Conservation (phyloP, 2,113 vertebrate genomes). For the Dissostichus mawsoni region DNA sequence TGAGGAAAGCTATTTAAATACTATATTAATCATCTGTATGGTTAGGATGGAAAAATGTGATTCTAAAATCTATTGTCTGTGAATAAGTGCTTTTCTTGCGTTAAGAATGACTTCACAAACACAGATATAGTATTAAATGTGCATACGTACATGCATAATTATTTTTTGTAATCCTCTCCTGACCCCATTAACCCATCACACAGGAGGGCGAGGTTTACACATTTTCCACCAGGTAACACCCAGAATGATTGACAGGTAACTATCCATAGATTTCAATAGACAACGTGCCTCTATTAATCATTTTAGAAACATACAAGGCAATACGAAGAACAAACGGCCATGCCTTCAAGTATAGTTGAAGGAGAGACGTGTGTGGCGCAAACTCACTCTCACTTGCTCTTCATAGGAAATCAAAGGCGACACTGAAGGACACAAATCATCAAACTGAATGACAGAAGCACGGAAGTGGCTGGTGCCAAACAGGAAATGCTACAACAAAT, state of each 20-base stretch:
- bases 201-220: no score
- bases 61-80: not conserved
- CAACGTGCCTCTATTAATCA: not conserved
- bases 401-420: constrained; percentile 29
- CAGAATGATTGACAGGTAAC: no score
- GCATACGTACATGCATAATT: not conserved
- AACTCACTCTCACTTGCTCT: not conserved
- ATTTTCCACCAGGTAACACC: no score
- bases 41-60: not conserved
- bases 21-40: not conserved
- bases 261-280: no score
- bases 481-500: constrained; percentile 52
- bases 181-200: no score
- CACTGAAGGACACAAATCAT: constrained; percentile 36
- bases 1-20: not conserved
- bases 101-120: not conserved
- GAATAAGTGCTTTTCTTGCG: not conserved
- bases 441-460: constrained; percentile 36
- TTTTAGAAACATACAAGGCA: constrained; percentile 1
- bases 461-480: constrained; percentile 38
- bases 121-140: no score
- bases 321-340: not conserved
- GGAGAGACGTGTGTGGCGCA: not conserved
- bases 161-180: not conserved
- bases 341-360: not conserved